These are phyloP conservation scores for Branchinecta lindahli DNA, from an alignment of 1,140 invertebrate species.

Conservation along the genomic window DNA sequence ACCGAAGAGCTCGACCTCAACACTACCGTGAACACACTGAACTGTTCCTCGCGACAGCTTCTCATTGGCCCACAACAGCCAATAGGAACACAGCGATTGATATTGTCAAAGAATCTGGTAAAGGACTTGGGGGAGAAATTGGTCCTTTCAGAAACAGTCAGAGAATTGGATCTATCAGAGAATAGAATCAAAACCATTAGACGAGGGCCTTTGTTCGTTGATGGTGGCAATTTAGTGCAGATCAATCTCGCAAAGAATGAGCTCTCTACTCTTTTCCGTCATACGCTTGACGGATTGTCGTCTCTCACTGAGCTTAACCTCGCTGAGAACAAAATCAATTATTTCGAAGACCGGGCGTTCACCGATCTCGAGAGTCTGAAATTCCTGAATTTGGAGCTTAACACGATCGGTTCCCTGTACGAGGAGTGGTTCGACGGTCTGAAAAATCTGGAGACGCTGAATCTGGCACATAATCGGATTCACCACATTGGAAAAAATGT, in stretches of 20 bases:
- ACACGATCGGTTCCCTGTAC: constrained; percentile 26
- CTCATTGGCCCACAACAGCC: background rate
- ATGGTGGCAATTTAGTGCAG: constrained; percentile 22
- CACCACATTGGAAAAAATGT: constrained; percentile 25
- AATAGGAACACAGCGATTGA: background rate
- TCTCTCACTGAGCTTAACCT: constrained; percentile 26
- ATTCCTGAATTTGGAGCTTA: constrained; percentile 24
- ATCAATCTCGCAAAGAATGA: constrained; percentile 27
- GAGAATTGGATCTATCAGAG: constrained; percentile 25
- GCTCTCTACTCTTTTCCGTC: constrained; percentile 26
- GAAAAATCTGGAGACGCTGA: constrained; percentile 20
- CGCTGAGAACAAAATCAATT: constrained; percentile 24
- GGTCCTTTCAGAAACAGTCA: background rate
- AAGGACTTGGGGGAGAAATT: background rate
- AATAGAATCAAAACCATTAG: constrained; percentile 27
- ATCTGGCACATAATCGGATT: constrained; percentile 27
- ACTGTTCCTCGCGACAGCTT: background rate
- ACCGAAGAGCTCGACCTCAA: background rate
- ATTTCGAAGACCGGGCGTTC: constrained; percentile 25
- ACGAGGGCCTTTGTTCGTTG: constrained; percentile 25
- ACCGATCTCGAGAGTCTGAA: constrained; percentile 22
- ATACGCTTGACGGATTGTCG: constrained; percentile 23
- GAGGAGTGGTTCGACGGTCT: constrained; percentile 28
- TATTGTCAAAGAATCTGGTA: background rate
- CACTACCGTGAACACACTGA: background rate